Conservation (phyloP, 2,113 vertebrate genomes). For the Chamaea fasciata region DNA sequence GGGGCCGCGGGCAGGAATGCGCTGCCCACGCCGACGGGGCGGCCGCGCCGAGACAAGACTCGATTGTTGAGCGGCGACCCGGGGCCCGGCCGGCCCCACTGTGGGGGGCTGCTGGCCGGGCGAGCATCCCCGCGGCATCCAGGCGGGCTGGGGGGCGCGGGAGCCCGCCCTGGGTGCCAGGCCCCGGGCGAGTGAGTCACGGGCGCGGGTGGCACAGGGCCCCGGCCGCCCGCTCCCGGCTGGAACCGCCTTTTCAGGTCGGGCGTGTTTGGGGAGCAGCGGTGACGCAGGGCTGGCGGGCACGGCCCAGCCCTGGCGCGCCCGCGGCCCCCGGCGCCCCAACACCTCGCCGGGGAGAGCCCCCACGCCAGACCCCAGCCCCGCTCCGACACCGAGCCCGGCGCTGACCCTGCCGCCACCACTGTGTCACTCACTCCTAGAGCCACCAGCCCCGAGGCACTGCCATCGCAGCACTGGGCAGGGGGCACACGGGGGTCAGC, state of each 20-base stretch:
- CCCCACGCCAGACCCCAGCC: not conserved
- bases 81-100: not conserved
- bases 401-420: not conserved
- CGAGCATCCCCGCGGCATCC: not conserved
- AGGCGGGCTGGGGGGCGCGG: not conserved
- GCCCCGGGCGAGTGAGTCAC: conserved; percentile 19
- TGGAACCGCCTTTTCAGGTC: conserved; percentile 68
- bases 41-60: not conserved
- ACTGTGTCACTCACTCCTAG: accelerated
- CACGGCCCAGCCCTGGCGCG: conserved; percentile 27
- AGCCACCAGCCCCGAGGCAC: not conserved
- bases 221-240: conserved; percentile 10
- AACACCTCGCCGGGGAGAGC: not conserved
- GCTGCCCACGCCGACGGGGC: conserved; percentile 10
- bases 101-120: not conserved
- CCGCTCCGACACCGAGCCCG: accelerated
- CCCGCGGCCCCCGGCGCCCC: not conserved
- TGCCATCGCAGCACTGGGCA: not conserved
- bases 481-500: not conserved
- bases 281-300: conserved; percentile 46
- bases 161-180: not conserved
- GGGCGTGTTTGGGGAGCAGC: conserved; percentile 57
- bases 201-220: not conserved
- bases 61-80: conserved; percentile 19
- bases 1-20: not conserved